phyloP scores from a whole-genome alignment of 1,140 invertebrate species.

The Drosophila malerkotliana region DNA sequence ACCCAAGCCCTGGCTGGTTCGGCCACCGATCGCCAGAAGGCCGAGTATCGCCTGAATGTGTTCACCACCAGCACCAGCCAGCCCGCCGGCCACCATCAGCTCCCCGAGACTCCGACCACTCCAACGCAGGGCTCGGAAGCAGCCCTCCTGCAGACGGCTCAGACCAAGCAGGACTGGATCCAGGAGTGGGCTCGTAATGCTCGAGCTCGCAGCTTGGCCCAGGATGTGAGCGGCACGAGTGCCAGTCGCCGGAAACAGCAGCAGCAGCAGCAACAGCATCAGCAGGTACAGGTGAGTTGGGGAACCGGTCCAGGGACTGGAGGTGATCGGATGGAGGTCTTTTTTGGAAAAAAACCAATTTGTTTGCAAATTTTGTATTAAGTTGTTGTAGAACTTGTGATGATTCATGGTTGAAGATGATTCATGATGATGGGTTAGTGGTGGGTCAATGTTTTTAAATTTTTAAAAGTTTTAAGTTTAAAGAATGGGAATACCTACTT shows the following conservation, averaged over 20 bases:
- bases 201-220: slow-evolving; percentile 72
- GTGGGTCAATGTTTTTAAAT: background rate
- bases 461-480: background rate
- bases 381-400: background rate
- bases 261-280: slow-evolving; percentile 49
- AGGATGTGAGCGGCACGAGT: slow-evolving; percentile 64
- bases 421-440: background rate
- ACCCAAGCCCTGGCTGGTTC: slow-evolving; percentile 61
- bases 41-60: slow-evolving; percentile 80
- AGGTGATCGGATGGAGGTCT: background rate
- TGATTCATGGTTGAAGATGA: background rate
- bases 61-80: slow-evolving; percentile 69
- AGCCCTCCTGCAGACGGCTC: slow-evolving; percentile 71
- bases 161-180: slow-evolving; percentile 83
- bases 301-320: slow-evolving; percentile 16
- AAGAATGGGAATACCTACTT: background rate
- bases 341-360: slow-evolving; percentile 23
- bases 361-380: slow-evolving; percentile 7
- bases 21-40: slow-evolving; percentile 81
- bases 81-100: slow-evolving; percentile 47
- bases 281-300: slow-evolving; percentile 46
- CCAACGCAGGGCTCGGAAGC: slow-evolving; percentile 68
- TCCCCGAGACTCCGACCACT: slow-evolving; percentile 74
- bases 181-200: slow-evolving; percentile 83
- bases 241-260: slow-evolving; percentile 60